Conservation (phyloP, 2,888 invertebrate genomes). For the Linnaemya tessellans region DNA sequence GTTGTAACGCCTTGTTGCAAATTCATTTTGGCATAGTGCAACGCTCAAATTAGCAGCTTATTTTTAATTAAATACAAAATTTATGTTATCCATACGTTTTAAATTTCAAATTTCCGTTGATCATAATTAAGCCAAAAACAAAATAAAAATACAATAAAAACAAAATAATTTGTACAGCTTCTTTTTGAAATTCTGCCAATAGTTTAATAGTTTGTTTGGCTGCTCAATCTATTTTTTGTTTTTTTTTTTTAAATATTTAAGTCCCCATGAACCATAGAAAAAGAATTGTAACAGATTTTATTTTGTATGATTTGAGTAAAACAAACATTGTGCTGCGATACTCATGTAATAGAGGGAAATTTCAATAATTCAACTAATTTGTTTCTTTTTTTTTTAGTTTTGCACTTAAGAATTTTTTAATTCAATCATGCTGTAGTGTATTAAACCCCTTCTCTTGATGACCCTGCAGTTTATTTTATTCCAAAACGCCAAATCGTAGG, state of each 20-base stretch:
- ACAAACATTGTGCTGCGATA: background rate
- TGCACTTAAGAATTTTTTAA: background rate
- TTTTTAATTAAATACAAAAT: slow-evolving; percentile 39
- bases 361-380: slow-evolving; percentile 25
- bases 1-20: slow-evolving; percentile 27
- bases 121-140: slow-evolving; percentile 12
- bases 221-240: background rate
- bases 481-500: slow-evolving; percentile 49
- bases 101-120: slow-evolving; percentile 22
- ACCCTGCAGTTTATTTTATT: background rate
- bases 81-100: slow-evolving; percentile 41
- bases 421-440: background rate
- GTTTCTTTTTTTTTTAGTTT: background rate
- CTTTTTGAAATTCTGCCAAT: slow-evolving; percentile 42
- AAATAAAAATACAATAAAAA: too few species aligned
- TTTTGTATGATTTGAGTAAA: background rate
- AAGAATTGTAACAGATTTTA: slow-evolving; percentile 18
- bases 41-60: slow-evolving; percentile 39
- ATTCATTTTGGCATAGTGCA: background rate
- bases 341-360: slow-evolving; percentile 22
- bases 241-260: slow-evolving; percentile 18
- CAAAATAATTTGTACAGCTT: slow-evolving; percentile 20
- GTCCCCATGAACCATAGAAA: slow-evolving; percentile 24
- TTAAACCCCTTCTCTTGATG: slow-evolving; percentile 1
- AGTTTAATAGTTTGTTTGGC: slow-evolving; percentile 8